These are phyloP conservation scores for Nothocercus julius DNA, from an alignment of 2,113 vertebrate species.

Conservation along the genomic window DNA sequence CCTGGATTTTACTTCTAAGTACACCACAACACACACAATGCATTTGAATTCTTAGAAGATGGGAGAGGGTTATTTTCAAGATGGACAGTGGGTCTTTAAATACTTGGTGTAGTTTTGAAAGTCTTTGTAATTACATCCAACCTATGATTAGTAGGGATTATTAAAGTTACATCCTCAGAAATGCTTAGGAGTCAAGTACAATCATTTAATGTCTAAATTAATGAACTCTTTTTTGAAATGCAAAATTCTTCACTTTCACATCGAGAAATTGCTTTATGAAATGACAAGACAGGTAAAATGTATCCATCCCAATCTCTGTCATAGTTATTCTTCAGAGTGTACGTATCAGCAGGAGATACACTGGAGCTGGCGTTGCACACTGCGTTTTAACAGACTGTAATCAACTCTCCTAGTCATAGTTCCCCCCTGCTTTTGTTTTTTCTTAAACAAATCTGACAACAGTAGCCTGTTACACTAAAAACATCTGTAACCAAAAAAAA, in stretches of 20 bases:
- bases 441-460: background rate
- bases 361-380: accelerated
- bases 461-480: background rate
- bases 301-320: background rate
- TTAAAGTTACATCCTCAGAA: background rate
- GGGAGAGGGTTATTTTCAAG: background rate
- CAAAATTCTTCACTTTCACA: background rate
- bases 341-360: background rate
- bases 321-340: background rate
- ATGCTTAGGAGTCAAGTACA: background rate
- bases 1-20: background rate
- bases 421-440: background rate
- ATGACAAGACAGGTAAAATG: background rate
- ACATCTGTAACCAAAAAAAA: background rate
- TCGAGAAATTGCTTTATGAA: background rate
- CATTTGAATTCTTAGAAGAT: background rate
- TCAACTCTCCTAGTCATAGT: accelerated
- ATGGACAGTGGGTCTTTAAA: background rate
- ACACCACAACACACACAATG: background rate
- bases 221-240: background rate
- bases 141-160: background rate
- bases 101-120: background rate
- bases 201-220: background rate
- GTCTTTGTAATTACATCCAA: background rate
- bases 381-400: background rate